Evolutionary conservation across 2,888 invertebrate species (phyloP).

Genomic region (Volucella bombylans): DNA sequence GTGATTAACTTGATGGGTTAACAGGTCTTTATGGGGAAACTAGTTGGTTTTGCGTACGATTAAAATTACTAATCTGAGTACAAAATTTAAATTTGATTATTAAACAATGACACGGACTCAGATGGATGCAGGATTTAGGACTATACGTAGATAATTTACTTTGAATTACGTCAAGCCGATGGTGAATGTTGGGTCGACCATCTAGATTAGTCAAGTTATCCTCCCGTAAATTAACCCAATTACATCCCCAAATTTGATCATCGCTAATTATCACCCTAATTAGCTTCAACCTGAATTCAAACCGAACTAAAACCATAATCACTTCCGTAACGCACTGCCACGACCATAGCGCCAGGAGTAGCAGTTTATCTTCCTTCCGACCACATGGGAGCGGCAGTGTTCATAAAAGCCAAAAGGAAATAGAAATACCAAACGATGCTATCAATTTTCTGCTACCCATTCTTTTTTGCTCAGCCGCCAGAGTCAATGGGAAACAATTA

Average conservation of each 20-base stretch:
- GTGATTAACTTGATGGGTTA: conserved; percentile 61
- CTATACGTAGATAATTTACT: too few species aligned
- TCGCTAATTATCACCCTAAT: conserved; percentile 68
- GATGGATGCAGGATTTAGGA: too few species aligned
- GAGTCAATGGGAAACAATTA: conserved; percentile 66
- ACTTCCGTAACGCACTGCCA: conserved; percentile 59
- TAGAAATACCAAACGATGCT: conserved; percentile 55
- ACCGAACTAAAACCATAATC: conserved; percentile 60
- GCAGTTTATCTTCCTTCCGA: conserved; percentile 51
- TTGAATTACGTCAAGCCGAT: too few species aligned
- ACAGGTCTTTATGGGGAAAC: conserved; percentile 1
- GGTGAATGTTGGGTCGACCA: background rate
- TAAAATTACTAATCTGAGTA: too few species aligned
- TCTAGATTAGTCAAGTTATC: conserved; percentile 42
- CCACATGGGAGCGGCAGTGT: conserved; percentile 24
- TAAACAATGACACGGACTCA: background rate
- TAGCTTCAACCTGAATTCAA: conserved; percentile 23
- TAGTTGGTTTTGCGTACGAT: too few species aligned
- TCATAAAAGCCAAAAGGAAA: conserved; percentile 45
- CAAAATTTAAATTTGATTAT: background rate
- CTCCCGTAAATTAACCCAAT: conserved; percentile 60
- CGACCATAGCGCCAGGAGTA: background rate
- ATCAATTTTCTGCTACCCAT: conserved; percentile 52
- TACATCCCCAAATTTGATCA: conserved; percentile 64
- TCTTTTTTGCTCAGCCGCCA: background rate